Conservation (phyloP, 2,797 vertebrate genomes). For the Merluccius polli region DNA sequence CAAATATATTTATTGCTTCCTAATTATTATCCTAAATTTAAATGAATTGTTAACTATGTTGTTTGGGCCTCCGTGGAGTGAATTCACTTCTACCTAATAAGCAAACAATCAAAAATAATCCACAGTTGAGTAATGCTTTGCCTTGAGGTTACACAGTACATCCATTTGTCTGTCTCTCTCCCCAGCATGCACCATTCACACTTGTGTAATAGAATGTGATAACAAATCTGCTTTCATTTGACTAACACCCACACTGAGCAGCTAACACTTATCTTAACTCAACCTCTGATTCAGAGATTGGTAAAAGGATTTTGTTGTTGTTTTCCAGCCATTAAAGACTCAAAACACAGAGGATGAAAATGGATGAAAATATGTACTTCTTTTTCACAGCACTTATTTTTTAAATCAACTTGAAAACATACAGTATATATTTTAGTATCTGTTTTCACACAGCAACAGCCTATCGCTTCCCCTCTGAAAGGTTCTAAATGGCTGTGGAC, state of each 20-base stretch:
- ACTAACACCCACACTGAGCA: conserved; percentile 38
- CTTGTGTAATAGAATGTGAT: conserved; percentile 60
- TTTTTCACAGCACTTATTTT: conserved; percentile 31
- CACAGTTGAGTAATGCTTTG: too few relatives aligned
- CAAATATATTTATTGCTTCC: too few relatives aligned
- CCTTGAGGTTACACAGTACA: conserved; percentile 65
- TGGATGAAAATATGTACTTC: conserved; percentile 19
- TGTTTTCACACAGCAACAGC: conserved; percentile 17
- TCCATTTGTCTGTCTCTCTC: conserved; percentile 22
- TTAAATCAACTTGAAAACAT: conserved; percentile 35
- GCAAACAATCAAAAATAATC: too few relatives aligned
- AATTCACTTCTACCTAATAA: too few relatives aligned
- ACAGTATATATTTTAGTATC: neutral
- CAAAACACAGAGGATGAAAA: conserved; percentile 40
- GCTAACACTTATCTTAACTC: neutral
- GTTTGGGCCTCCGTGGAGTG: too few relatives aligned
- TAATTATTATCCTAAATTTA: too few relatives aligned
- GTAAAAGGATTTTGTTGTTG: conserved; percentile 20
- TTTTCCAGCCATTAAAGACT: conserved; percentile 43
- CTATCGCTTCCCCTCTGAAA: conserved; percentile 23
- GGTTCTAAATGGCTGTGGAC: conserved; percentile 20
- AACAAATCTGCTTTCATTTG: conserved; percentile 64
- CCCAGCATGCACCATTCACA: conserved; percentile 44
- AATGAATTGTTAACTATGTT: too few relatives aligned
- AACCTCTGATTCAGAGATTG: conserved; percentile 52